Base-by-base conservation (phyloP, 2,888 invertebrate species). In the Drosophila prostipennis region DNA sequence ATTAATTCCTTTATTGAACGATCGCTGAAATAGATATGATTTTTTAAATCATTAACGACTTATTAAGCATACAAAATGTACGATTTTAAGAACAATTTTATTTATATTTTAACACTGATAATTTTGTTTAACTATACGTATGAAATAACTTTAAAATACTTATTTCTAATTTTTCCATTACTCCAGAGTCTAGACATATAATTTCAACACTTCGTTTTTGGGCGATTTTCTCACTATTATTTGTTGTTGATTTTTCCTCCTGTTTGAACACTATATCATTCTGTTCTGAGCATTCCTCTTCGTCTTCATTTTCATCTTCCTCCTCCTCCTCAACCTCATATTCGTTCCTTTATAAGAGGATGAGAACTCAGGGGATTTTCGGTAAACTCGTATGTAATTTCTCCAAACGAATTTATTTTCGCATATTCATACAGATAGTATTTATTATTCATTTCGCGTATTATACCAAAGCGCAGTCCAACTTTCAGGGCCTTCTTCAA, bases 351-450 rank as follows among this genome's bases (percentile, higher is more conserved):
- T 36, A 11, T 7, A 3, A n/a, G 36, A 10, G 5, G 16, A 1
- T 6, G 0, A n/a, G 13, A 2, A 36, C 34, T 37, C 5, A 46
- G 19, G 13, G 36, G 16, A 34, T 39, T 60, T 2, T 2, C 0
- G 0, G 19, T n/a, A n/a, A 79, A 72, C 2, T 52, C 45, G 37
- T 79, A 70, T 0, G 19, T 29, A 11, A 77, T 36, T 10, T 55
- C 11, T 14, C 57, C 65, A 6, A 42, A 32, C 6, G 39, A 2
- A 29, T 39, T 23, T 0, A 76, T 10, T 10, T 48, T 10, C 0
- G 42, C 77, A 48, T 77, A 79, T 55, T 79, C 80, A 48, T 74
- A 51, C 13, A 82, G 26, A 68, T 72, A 82, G 48, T 79, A 82
- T 60, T 69, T 79, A 19, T 46, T 49, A 37, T 57, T 8, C 4